These are phyloP conservation scores for Steinernema hermaphroditum DNA, from an alignment of 2,888 invertebrate species.

Conservation along the genomic window DNA sequence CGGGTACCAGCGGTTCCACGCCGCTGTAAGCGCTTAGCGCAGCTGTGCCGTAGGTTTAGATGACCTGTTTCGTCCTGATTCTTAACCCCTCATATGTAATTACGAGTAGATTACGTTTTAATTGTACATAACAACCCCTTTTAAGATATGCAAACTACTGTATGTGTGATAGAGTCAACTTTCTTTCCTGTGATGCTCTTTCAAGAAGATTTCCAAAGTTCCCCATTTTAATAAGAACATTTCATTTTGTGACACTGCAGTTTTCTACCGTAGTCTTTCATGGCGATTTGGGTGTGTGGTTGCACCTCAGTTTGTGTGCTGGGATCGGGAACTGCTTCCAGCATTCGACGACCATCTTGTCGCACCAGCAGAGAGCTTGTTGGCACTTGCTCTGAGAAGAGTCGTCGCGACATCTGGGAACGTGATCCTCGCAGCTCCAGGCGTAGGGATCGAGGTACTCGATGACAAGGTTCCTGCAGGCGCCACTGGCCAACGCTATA, in stretches of 20 bases:
- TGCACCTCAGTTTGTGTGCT: slow-evolving; percentile 36
- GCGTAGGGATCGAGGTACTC: slow-evolving; percentile 51
- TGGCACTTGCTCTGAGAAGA: slow-evolving; percentile 45
- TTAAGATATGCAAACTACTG: too few relatives aligned
- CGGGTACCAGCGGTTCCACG: slow-evolving; percentile 7
- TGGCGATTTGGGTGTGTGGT: too few relatives aligned
- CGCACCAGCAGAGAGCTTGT: slow-evolving; percentile 57
- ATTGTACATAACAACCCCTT: background rate
- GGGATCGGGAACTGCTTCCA: slow-evolving; percentile 56
- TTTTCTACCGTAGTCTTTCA: too few relatives aligned
- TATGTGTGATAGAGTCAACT: background rate
- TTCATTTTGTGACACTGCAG: too few relatives aligned
- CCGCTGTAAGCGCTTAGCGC: slow-evolving; percentile 8
- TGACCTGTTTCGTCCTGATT: background rate
- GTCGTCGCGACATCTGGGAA: background rate
- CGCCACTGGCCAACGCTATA: slow-evolving; percentile 50
- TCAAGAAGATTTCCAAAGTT: background rate
- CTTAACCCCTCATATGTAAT: background rate
- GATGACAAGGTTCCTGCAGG: slow-evolving; percentile 53
- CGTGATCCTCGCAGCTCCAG: slow-evolving; percentile 27
- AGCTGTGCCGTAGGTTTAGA: background rate
- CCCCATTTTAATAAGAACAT: background rate
- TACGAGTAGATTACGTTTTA: background rate
- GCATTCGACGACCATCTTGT: slow-evolving; percentile 55
- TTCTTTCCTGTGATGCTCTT: background rate